These are phyloP conservation scores for Caenorhabditis uteleia DNA, from an alignment of 2,888 invertebrate genomes.

Conservation along the genomic window DNA sequence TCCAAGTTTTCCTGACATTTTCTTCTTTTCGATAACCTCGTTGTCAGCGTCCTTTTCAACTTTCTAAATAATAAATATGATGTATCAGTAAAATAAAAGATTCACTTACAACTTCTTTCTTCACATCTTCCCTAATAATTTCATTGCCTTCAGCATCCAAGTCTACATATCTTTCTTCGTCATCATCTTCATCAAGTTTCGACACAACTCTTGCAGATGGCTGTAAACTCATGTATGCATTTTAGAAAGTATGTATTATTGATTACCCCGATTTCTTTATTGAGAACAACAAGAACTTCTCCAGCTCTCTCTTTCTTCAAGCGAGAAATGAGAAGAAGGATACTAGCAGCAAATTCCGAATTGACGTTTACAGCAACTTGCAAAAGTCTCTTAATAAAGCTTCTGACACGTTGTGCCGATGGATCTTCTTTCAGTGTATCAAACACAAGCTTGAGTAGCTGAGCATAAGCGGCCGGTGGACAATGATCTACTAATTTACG, in stretches of 20 bases:
- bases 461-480: conserved; percentile 73
- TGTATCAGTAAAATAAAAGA: neutral
- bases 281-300: conserved; percentile 74
- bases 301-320: conserved; percentile 73
- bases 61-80: neutral
- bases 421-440: conserved; percentile 77
- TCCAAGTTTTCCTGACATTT: conserved; percentile 27
- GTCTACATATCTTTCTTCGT: conserved; percentile 70
- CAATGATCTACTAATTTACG: conserved; percentile 81
- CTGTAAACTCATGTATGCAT: conserved; percentile 20
- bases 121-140: conserved; percentile 5
- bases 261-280: conserved; percentile 40
- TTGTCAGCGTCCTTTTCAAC: conserved; percentile 3
- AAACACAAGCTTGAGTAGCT: conserved; percentile 48
- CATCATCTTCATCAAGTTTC: conserved; percentile 67
- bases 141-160: conserved; percentile 55
- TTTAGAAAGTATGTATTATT: neutral
- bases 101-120: conserved; percentile 1
- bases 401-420: conserved; percentile 76
- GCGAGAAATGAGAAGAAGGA: conserved; percentile 76
- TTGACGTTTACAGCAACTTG: conserved; percentile 75
- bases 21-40: conserved; percentile 28
- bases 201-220: conserved; percentile 18
- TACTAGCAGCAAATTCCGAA: conserved; percentile 82
- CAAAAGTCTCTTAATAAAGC: conserved; percentile 85